phyloP scores from a whole-genome alignment of 2,113 vertebrate genomes.

The Corydoras maculifer region DNA sequence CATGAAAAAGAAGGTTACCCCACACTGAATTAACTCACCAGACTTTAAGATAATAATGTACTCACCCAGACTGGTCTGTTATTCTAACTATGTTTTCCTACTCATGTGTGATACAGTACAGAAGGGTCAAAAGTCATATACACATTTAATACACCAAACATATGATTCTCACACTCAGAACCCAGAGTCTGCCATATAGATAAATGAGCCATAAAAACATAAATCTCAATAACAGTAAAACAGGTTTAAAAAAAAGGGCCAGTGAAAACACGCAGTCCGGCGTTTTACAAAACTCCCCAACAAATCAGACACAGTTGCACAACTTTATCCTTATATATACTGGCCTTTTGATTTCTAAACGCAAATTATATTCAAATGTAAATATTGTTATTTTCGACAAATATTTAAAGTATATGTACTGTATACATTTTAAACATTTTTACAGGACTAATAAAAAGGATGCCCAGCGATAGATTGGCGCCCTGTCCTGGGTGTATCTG shows the following conservation, averaged over 20 bases:
- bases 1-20: neutral
- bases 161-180: slow-evolving; percentile 22
- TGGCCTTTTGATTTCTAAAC: no score
- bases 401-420: no score
- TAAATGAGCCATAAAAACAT: slow-evolving; percentile 15
- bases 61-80: neutral
- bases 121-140: slow-evolving; percentile 23
- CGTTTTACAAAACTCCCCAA: neutral
- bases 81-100: slow-evolving; percentile 2
- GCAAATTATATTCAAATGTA: no score
- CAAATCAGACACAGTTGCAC: neutral
- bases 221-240: slow-evolving; percentile 29
- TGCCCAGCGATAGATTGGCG: no score
- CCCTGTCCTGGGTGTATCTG: no score
- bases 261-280: slow-evolving; percentile 16
- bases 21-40: neutral
- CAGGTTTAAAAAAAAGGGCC: neutral
- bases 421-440: no score
- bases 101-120: slow-evolving; percentile 14
- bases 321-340: no score
- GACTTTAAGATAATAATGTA: slow-evolving; percentile 3
- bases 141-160: slow-evolving; percentile 23
- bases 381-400: no score
- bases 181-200: slow-evolving; percentile 15
- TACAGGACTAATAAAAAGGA: no score